Evolutionary conservation across 2,797 vertebrate genomes (phyloP).

Genomic region (Mormyrus hasselquistii): DNA sequence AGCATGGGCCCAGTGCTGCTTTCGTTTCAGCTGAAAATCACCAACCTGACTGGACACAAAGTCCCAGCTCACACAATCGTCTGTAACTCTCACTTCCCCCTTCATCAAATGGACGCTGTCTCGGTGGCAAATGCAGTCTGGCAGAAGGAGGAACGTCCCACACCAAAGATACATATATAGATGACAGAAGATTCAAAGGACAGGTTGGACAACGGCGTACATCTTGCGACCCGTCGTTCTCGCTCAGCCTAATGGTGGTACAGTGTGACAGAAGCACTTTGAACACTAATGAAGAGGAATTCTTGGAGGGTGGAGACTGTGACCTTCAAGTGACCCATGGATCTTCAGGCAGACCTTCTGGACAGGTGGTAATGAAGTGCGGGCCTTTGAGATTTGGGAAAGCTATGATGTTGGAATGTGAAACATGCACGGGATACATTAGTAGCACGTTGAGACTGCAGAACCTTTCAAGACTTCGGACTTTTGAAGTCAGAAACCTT

Average conservation of each 20-base stretch:
- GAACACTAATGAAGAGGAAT: background rate
- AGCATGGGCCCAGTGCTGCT: background rate
- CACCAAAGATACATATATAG: background rate
- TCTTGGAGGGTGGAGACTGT: background rate
- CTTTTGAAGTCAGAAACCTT: background rate
- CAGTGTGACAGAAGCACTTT: background rate
- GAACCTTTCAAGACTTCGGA: no score
- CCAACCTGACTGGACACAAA: background rate
- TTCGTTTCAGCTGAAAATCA: background rate
- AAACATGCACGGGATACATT: background rate
- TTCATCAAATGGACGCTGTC: background rate
- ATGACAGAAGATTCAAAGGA: background rate
- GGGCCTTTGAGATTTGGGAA: background rate
- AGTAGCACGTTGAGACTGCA: background rate
- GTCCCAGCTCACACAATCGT: background rate
- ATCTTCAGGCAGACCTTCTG: background rate
- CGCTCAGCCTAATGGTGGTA: background rate
- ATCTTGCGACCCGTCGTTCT: background rate
- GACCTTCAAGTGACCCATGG: background rate
- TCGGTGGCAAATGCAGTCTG: background rate
- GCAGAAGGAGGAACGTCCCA: background rate
- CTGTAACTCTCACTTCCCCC: background rate
- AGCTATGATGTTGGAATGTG: background rate
- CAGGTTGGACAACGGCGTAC: background rate
- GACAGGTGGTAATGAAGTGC: background rate